Base-by-base conservation (phyloP, 2,888 invertebrate species). In the Steromphala cineraria region DNA sequence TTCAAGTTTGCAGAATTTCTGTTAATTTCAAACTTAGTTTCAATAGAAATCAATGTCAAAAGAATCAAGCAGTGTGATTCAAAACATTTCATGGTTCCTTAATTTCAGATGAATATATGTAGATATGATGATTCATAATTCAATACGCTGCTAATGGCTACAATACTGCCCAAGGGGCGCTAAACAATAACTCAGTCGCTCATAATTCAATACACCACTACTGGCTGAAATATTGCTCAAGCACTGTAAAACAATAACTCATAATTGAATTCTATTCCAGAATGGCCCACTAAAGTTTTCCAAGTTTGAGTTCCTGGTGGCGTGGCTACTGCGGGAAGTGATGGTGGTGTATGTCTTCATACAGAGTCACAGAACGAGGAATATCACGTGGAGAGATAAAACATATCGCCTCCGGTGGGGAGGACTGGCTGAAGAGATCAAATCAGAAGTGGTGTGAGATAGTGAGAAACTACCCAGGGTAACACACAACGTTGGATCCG, bases 371-470 rank as follows among this genome's bases (percentile, higher is more conserved):
- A 95, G 97, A 91, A 96, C 97, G 93, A 97, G 98, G 0, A 95
- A 96, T 84, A 98, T 99, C 90, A 95, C 96, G 93, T 99, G 99
- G 99, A 95, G 99, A 91, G 96, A 97, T 91, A 90, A 89, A 79
- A 95, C 96, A 88, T 99, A 97, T 94, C 96, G 96, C 93, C 95
- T 99, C 84, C 96, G 96, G 89, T 99, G 99, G 99, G 99, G 99
- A 84, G 99, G 99, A 53, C 94, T 97, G 74, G 98, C 98, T 75
- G 98, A 98, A 28, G 89, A 89, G 78, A 53, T 76, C 19, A 53
- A 76, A 21, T 53, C 28, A 7, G 71, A 71, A 19, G 8, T n/a
- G 0, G 71, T 71, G 15, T 71, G 71, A 71, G 71, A 19, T 71
- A 40, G 46, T 36, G 36, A 2, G 2, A 56, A 21, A 24, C 56